Percentiles rank a stretch among this genome's conserved stretches.
These are phyloP conservation scores for Desmophyllum pertusum DNA, from an alignment of 92 coral and sea anemone genomes.

Conservation along the genomic window DNA sequence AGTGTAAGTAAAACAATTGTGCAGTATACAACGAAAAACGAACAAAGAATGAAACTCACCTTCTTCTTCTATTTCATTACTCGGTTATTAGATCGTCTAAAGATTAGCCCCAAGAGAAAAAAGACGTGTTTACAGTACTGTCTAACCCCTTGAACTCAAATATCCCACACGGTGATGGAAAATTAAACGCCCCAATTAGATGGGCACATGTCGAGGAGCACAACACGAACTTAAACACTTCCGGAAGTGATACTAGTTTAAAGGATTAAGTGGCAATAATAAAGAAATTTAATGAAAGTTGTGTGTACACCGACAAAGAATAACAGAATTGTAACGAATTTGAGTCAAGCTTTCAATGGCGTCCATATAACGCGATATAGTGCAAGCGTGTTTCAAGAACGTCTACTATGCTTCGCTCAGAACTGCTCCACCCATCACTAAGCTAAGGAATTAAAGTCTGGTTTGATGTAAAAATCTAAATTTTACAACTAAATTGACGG, in stretches of 20 bases:
- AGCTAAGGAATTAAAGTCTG: not conserved
- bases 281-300: slow-evolving; percentile 31
- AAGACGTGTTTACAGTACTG: slow-evolving; percentile 29
- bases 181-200: slow-evolving; percentile 19
- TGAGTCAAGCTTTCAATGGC: not conserved
- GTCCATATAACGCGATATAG: not conserved
- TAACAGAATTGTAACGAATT: not conserved
- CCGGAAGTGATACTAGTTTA: slow-evolving; percentile 37
- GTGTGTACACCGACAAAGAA: not conserved
- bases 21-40: not conserved
- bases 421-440: not conserved
- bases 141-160: slow-evolving; percentile 9
- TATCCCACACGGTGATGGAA: slow-evolving; percentile 30
- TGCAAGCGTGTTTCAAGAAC: not conserved
- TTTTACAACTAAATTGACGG: not conserved
- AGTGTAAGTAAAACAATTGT: not conserved
- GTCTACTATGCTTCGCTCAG: not conserved
- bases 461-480: not conserved
- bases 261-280: slow-evolving; percentile 38
- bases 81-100: slow-evolving; percentile 23
- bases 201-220: slow-evolving; percentile 2
- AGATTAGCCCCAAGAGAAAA: slow-evolving; percentile 26
- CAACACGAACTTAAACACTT: slow-evolving; percentile 26
- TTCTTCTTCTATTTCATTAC: slow-evolving; percentile 7
- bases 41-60: not conserved